Conservation (phyloP, 2,888 invertebrate genomes). For the Julus scandinavius region DNA sequence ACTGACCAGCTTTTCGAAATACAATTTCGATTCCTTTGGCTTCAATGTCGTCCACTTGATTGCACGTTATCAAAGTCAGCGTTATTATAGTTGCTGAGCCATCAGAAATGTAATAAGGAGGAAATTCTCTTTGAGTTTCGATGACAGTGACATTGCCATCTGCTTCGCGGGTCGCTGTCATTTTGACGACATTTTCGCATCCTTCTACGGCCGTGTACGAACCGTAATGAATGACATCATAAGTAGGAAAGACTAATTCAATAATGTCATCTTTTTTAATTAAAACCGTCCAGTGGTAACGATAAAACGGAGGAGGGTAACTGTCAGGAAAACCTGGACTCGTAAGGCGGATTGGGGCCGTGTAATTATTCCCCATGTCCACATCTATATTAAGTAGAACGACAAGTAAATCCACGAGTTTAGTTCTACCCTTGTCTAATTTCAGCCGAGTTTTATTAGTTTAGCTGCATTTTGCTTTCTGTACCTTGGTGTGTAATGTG, state of each 20-base stretch:
- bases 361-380: constrained; percentile 58
- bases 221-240: constrained; percentile 61
- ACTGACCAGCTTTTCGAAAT: constrained; percentile 59
- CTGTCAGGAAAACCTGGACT: constrained; percentile 59
- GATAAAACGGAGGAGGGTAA: constrained; percentile 61
- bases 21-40: constrained; percentile 60
- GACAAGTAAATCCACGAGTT: not conserved
- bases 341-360: constrained; percentile 60
- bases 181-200: constrained; percentile 60
- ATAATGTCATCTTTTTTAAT: constrained; percentile 60
- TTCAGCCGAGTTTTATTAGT: not conserved
- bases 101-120: constrained; percentile 61
- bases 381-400: constrained; percentile 57
- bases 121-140: constrained; percentile 59
- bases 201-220: constrained; percentile 61
- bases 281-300: constrained; percentile 61
- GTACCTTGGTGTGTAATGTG: constrained; percentile 59
- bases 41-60: constrained; percentile 59
- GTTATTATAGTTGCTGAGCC: constrained; percentile 59
- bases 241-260: constrained; percentile 62
- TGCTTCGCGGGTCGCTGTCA: constrained; percentile 53
- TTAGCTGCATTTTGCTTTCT: not conserved
- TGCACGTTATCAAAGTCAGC: constrained; percentile 61
- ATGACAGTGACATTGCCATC: constrained; percentile 57
- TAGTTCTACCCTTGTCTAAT: not conserved